Evolutionary conservation across 2,113 vertebrate genomes (phyloP), one percentile per base, ranked within the genome.

Genomic region (Scomber colias): DNA sequence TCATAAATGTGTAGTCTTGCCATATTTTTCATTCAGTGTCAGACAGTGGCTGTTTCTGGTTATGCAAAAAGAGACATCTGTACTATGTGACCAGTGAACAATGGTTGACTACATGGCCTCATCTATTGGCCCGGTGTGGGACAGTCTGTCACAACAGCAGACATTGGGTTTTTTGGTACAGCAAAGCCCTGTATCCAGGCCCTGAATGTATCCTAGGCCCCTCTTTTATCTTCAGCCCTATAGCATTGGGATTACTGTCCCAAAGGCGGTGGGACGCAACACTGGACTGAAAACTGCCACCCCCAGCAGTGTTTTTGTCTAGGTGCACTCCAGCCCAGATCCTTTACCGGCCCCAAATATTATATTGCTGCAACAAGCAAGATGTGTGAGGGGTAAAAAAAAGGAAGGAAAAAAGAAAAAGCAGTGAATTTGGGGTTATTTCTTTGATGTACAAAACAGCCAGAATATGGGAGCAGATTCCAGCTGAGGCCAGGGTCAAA

Each of bases 291-390:
- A 94, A 94, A 89, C 66, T 84, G 91, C 92, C 68, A 71, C 46
- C 80, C 31, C 72, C 80, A 90, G 91, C 93, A 92, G 70, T 69
- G 80, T 87, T 79, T 92, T 91, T 94, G 91, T 94, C 64, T 73
- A 12, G 17, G 71, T 46, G 63, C 65, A 11, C 59, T 54, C 71
- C 45, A 55, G 71, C 69, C 35, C 56, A 70, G 71, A 76, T 66
- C 73, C 59, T 68, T 70, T 80, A 63, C 56, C 21, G 3, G 60
- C 46, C 44, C 5, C 17, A 78, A 84, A 84, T 79, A 80, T 88
- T 64, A 82, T 35, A 75, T 48, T 57, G 11, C 70, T 59, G 31
- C 46, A 85, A 40, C 74, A 64, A 82, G 57, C 63, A 7, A 69
- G 46, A 19, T 0, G 65, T 16, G 27, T 19, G 16, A 9, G 48